Base-by-base conservation (phyloP, 2,888 invertebrate species). In the Drosophila nigricruria region DNA sequence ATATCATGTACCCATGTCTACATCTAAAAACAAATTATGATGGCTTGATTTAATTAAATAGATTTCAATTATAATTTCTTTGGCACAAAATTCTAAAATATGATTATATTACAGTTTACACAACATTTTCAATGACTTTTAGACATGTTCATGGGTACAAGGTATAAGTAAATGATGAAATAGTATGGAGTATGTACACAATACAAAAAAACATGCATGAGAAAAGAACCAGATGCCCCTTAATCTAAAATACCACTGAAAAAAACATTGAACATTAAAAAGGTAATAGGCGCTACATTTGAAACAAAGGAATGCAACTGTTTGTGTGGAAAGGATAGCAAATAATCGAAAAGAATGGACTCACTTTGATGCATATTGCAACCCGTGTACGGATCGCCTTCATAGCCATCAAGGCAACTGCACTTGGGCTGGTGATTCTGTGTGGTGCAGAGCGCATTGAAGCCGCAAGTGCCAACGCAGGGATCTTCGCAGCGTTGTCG, bases 331-430 rank as follows among this genome's bases (percentile, higher is more conserved):
- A 50, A 27, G 56, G 50, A 77, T 60, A 73, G 70, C 36, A 70
- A 62, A 54, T 60, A 73, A 14, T 76, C 23, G 58, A 61, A 77
- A 68, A 32, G 23, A 25, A 32, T 59, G 86, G 79, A 94, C 95
- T 95, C 93, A 95, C 95, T 92, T 92, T 94, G 94, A 73, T 93
- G 93, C 82, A 93, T 92, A 82, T 95, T 95, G 91, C 97, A 97
- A 89, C 96, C 95, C 6, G 95, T 94, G 92, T 96, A 96, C 34
- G 97, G 96, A 94, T 97, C 97, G 83, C 97, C 97, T 58, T 95
- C 95, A 84, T 95, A 95, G 69, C 95, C 95, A 49, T 93, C 93
- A 73, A 95, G 94, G 90, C 97, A 97, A 73, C 94, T 95, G 92
- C 97, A 97, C 79, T 95, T 94, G 5, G 96, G 96, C 67, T 95